Percentiles rank a stretch among this genome's conserved stretches.
These are phyloP conservation scores for Amphipoea oculea DNA, from an alignment of 2,888 invertebrate genomes.

Conservation along the genomic window DNA sequence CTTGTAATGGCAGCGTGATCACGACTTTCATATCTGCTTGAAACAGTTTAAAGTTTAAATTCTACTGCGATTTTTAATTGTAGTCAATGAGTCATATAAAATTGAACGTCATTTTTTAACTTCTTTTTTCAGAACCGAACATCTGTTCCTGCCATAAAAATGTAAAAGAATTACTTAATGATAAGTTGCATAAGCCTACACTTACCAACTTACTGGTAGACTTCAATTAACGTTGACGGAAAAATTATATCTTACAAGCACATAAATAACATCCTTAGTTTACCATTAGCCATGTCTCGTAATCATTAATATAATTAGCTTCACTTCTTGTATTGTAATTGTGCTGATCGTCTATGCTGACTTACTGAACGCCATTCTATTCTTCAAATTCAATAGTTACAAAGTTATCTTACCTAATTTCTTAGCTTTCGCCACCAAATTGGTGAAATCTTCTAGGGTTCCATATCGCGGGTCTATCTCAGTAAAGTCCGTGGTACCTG, in stretches of 20 bases:
- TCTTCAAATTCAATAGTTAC: not conserved
- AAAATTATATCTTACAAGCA: conserved; percentile 15
- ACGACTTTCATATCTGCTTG: conserved; percentile 87
- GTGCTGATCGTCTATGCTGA: not conserved
- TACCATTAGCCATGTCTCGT: not conserved
- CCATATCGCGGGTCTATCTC: conserved; percentile 94
- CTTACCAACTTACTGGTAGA: not conserved
- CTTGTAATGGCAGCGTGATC: conserved; percentile 82
- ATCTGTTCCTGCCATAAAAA: not conserved
- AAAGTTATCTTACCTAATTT: conserved; percentile 77
- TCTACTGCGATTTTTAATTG: not conserved
- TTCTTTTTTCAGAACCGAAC: not conserved
- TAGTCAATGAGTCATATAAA: not conserved
- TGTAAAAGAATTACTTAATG: not conserved
- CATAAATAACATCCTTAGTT: not conserved
- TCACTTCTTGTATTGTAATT: not conserved
- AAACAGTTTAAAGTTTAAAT: conserved; percentile 3
- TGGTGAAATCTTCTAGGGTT: conserved; percentile 91
- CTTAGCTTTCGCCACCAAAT: conserved; percentile 88
- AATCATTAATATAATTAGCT: not conserved
- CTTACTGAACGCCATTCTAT: not conserved
- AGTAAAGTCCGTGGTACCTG: conserved; percentile 93
- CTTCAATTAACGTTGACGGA: not conserved
- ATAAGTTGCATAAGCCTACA: not conserved
- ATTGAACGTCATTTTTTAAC: not conserved